Conservation (phyloP, 2,797 vertebrate species). For the Peromyscus eremicus region DNA sequence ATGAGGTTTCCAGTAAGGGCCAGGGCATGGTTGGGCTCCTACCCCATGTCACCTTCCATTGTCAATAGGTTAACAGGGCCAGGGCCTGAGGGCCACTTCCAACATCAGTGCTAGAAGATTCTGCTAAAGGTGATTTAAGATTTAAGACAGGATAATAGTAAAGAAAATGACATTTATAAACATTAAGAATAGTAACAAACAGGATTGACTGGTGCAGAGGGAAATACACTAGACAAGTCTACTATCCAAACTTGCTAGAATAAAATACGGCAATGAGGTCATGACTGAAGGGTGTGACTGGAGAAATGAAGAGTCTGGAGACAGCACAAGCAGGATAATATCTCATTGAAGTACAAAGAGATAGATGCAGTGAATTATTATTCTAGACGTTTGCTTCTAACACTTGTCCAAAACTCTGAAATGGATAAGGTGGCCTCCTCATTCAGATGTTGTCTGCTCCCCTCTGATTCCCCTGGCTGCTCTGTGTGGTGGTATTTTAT, state of each 20-base stretch:
- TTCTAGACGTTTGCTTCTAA: constrained; percentile 49
- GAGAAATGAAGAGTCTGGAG: constrained; percentile 1
- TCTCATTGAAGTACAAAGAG: neutral
- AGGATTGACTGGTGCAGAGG: neutral
- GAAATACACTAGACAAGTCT: neutral
- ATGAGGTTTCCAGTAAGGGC: neutral
- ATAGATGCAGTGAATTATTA: constrained; percentile 42
- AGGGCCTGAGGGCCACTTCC: neutral
- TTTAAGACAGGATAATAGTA: neutral
- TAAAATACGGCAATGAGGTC: neutral
- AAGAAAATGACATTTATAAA: neutral
- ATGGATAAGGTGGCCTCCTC: constrained; percentile 20
- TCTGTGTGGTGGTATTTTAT: no score
- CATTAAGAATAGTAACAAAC: constrained; percentile 13
- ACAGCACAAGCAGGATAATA: neutral
- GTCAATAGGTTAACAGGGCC: no score
- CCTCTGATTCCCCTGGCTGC: constrained; percentile 10
- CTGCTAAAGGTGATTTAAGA: neutral
- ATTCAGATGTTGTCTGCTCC: neutral
- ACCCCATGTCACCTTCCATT: neutral
- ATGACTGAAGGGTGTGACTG: neutral
- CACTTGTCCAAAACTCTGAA: constrained; percentile 26
- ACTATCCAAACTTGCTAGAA: neutral
- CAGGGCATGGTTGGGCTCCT: neutral
- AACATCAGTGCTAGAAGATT: neutral